Conservation (phyloP, 2,888 invertebrate species). For the Ganaspis brasiliensis region DNA sequence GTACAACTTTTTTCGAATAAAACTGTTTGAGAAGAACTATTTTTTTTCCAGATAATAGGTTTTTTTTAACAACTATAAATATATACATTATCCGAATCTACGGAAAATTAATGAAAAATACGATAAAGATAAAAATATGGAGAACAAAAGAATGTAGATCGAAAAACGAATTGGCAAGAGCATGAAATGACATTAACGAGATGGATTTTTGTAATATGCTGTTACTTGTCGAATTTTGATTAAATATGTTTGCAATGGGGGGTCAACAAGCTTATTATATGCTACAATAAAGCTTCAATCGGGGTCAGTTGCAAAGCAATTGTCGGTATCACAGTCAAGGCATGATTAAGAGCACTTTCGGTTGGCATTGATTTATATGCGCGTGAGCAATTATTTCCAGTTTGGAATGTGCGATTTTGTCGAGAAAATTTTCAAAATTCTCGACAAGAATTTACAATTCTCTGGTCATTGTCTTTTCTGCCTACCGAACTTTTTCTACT, state of each 20-base stretch:
- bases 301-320: conserved; percentile 68
- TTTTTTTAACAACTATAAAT: neutral
- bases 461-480: conserved; percentile 39
- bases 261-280: conserved; percentile 66
- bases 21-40: neutral
- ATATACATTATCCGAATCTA: neutral
- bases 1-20: too few species aligned
- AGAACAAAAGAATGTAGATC: neutral
- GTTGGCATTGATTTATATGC: conserved; percentile 57
- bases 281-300: conserved; percentile 72
- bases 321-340: conserved; percentile 67
- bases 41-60: neutral
- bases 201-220: conserved; percentile 19
- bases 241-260: conserved; percentile 57
- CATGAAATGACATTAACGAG: conserved; percentile 8
- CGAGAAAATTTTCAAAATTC: conserved; percentile 20
- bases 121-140: neutral
- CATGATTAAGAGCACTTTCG: conserved; percentile 63
- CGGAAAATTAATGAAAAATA: neutral
- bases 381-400: conserved; percentile 50
- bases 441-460: neutral
- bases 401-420: conserved; percentile 41
- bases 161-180: conserved; percentile 16
- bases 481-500: neutral
- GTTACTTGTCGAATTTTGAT: conserved; percentile 8